Percentiles rank a stretch among this genome's conserved stretches.
Evolutionary conservation across 2,113 vertebrate species (phyloP).

Genomic region (Entomyzon cyanotis): DNA sequence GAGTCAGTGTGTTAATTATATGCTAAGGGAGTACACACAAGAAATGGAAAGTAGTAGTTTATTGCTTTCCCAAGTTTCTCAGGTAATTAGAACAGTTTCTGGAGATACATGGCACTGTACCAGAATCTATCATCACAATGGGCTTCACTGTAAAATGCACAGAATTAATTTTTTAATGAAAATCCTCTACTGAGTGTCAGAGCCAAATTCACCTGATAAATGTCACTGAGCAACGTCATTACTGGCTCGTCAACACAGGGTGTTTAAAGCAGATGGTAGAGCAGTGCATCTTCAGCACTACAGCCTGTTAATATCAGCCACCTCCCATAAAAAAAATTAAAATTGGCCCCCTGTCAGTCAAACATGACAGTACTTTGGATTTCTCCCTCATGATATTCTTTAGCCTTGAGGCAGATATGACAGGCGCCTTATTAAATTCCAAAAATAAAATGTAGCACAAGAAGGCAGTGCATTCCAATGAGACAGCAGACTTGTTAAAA

Average conservation of each 20-base stretch:
- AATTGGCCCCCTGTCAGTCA: conserved; percentile 83
- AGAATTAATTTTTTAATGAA: conserved; percentile 79
- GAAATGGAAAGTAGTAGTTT: conserved; percentile 75
- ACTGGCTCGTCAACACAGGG: conserved; percentile 71
- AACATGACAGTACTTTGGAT: conserved; percentile 83
- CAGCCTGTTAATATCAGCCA: conserved; percentile 73
- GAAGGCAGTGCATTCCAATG: conserved; percentile 80
- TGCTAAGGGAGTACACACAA: conserved; percentile 65
- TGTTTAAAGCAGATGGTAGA: conserved; percentile 73
- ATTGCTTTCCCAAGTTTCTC: conserved; percentile 74
- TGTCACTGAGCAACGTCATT: conserved; percentile 76
- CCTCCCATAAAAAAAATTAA: conserved; percentile 77
- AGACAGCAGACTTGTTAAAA: conserved; percentile 81
- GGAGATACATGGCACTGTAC: conserved; percentile 63
- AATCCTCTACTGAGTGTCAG: conserved; percentile 62
- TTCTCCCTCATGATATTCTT: conserved; percentile 79
- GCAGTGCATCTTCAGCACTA: conserved; percentile 61
- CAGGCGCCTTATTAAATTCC: conserved; percentile 86
- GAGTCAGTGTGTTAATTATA: conserved; percentile 74
- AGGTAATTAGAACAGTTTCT: conserved; percentile 75
- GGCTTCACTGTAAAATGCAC: conserved; percentile 63
- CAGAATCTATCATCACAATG: conserved; percentile 77
- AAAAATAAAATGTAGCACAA: conserved; percentile 82
- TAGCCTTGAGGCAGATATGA: conserved; percentile 85
- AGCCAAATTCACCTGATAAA: conserved; percentile 73